Evolutionary conservation across 2,113 vertebrate genomes (phyloP).

Genomic region (Anoplopoma fimbria): DNA sequence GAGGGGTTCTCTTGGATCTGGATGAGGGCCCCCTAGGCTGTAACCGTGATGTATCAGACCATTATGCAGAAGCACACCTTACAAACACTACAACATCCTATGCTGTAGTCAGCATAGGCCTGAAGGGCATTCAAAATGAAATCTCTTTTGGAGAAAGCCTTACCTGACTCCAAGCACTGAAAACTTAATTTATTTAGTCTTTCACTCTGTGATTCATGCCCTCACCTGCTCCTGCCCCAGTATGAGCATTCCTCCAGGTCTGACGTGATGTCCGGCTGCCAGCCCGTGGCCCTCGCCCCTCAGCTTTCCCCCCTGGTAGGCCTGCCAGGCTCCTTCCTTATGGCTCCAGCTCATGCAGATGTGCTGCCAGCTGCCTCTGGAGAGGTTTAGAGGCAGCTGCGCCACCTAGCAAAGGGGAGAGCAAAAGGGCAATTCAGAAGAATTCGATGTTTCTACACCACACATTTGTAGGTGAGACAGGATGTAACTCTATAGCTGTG

Average conservation of each 20-base stretch:
- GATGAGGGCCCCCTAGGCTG: not conserved
- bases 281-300: slow-evolving; percentile 89
- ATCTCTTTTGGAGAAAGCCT: not conserved
- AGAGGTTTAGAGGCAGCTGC: slow-evolving; percentile 91
- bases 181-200: not conserved
- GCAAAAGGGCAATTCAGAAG: not conserved
- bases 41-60: not conserved
- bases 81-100: not conserved
- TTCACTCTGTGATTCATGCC: not conserved
- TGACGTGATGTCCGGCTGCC: slow-evolving; percentile 93
- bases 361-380: slow-evolving; percentile 92
- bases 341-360: slow-evolving; percentile 94
- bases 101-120: not conserved
- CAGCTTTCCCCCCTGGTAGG: slow-evolving; percentile 89
- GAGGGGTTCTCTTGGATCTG: not conserved
- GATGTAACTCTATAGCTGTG: not conserved
- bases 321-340: slow-evolving; percentile 91
- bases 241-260: slow-evolving; percentile 91
- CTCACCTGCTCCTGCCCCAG: slow-evolving; percentile 97
- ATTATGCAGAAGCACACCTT: slow-evolving; percentile 1
- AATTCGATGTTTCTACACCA: not conserved
- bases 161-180: not conserved
- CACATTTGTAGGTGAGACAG: not conserved
- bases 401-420: slow-evolving; percentile 85
- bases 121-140: not conserved